Conservation (phyloP, 2,113 vertebrate genomes). For the Etia nguti region DNA sequence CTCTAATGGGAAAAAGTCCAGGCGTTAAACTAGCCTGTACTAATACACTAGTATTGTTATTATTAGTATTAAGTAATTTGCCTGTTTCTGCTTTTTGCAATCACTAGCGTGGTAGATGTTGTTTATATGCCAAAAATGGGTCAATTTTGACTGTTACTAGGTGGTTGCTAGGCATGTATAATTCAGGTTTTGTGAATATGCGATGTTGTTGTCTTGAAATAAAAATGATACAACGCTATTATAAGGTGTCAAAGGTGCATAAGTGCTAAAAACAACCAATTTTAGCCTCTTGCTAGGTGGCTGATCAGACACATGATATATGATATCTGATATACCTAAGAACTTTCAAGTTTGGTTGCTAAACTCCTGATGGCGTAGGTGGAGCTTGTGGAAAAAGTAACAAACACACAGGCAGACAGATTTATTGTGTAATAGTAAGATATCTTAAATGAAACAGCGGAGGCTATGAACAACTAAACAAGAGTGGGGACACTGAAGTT, state of each 20-base stretch:
- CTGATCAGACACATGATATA: not conserved
- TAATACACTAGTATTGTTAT: not conserved
- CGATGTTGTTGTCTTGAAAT: not conserved
- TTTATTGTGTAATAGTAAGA: not conserved
- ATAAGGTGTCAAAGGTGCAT: not conserved
- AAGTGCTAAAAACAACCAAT: not conserved
- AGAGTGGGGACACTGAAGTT: not conserved
- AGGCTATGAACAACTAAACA: not conserved
- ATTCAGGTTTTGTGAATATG: not conserved
- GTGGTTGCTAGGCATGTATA: not conserved
- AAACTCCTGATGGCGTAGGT: not conserved
- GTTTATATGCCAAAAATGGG: not conserved
- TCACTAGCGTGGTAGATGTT: not conserved
- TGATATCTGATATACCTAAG: no score
- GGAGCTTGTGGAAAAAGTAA: not conserved
- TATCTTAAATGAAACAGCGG: accelerated
- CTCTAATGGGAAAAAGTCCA: not conserved
- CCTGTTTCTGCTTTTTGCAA: not conserved
- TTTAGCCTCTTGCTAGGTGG: not conserved
- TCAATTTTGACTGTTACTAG: not conserved
- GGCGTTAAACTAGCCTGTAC: not conserved
- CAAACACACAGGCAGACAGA: not conserved
- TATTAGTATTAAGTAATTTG: not conserved
- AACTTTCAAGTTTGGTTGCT: not conserved
- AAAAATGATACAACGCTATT: not conserved